Percentiles rank a stretch among this genome's conserved stretches.
phyloP scores from a whole-genome alignment of 2,113 vertebrate species.

The Chlorodrepanis virens region DNA sequence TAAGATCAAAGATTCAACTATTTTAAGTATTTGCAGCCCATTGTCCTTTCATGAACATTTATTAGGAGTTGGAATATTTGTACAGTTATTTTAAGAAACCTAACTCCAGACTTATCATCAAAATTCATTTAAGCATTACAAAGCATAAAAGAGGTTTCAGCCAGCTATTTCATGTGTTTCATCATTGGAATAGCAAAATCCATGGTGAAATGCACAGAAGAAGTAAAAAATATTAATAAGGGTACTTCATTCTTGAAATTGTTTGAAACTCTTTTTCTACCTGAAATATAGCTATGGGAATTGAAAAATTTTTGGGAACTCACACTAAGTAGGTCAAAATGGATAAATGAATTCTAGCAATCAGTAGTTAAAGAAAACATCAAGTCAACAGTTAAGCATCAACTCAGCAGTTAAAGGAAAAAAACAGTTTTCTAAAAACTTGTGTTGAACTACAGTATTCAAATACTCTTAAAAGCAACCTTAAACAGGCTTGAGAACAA shows the following conservation, averaged over 20 bases:
- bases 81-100: neutral
- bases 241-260: neutral
- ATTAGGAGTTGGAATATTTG: neutral
- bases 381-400: neutral
- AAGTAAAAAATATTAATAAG: neutral
- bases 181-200: neutral
- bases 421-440: neutral
- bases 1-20: neutral
- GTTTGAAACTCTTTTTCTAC: neutral
- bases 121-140: neutral
- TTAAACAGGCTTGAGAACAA: neutral
- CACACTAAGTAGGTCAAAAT: neutral
- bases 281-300: neutral
- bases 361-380: neutral
- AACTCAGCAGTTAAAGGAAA: neutral
- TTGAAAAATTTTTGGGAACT: neutral
- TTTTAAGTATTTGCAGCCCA: neutral
- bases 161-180: neutral
- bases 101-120: neutral
- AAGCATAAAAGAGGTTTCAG: neutral
- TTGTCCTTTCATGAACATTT: neutral
- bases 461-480: neutral
- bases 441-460: rapidly evolving
- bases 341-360: neutral
- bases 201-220: neutral